Percentiles rank a stretch among this genome's conserved stretches.
Evolutionary conservation across 2,797 vertebrate genomes (phyloP).

Genomic region (Melanotaenia nigrans): DNA sequence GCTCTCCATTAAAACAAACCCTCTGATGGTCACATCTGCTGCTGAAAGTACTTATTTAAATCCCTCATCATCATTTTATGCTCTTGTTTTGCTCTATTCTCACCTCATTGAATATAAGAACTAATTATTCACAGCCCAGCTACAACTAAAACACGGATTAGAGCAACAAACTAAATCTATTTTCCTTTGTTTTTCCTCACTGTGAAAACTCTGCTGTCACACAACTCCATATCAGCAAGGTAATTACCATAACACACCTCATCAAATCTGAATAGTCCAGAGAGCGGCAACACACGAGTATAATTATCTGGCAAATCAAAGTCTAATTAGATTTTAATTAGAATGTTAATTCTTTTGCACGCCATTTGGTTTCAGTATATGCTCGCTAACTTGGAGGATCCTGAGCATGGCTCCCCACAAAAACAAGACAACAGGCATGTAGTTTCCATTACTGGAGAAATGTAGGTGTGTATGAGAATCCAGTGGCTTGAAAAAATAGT

Average conservation of each 20-base stretch:
- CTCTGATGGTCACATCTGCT: neutral
- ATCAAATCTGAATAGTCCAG: slow-evolving; percentile 76
- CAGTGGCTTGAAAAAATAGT: slow-evolving; percentile 68
- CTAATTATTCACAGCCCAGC: slow-evolving; percentile 16
- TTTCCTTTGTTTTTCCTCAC: slow-evolving; percentile 54
- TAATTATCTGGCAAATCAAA: slow-evolving; percentile 81
- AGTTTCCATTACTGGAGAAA: slow-evolving; percentile 56
- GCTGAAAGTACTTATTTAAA: neutral
- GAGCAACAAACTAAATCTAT: slow-evolving; percentile 25
- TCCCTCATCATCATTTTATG: neutral
- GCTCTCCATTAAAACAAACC: neutral
- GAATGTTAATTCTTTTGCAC: slow-evolving; percentile 79
- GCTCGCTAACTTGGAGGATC: slow-evolving; percentile 49
- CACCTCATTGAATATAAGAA: slow-evolving; percentile 27
- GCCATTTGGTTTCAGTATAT: slow-evolving; percentile 70
- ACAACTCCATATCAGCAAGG: slow-evolving; percentile 60
- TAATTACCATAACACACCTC: slow-evolving; percentile 77
- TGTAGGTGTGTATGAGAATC: slow-evolving; percentile 49
- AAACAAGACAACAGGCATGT: slow-evolving; percentile 51
- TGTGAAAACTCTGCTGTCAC: slow-evolving; percentile 55
- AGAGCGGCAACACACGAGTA: slow-evolving; percentile 73
- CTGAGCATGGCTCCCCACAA: slow-evolving; percentile 36
- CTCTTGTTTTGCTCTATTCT: slow-evolving; percentile 7
- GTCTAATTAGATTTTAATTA: slow-evolving; percentile 81
- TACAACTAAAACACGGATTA: slow-evolving; percentile 17